Evolutionary conservation across 2,797 vertebrate species (phyloP).

Genomic region (Gastrophryne carolinensis): DNA sequence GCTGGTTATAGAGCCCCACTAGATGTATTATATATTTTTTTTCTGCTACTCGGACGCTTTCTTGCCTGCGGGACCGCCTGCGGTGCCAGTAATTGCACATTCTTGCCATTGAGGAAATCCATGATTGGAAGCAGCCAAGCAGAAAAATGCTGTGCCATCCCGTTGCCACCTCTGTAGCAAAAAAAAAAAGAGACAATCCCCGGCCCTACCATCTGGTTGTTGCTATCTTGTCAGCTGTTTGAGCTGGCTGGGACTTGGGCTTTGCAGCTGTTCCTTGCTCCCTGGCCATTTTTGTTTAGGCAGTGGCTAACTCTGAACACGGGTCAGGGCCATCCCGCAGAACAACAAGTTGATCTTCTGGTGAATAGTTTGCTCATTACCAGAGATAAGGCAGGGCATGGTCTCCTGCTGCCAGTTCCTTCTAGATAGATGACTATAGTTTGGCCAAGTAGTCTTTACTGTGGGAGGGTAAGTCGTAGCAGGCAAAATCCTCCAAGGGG

Average conservation of each 20-base stretch:
- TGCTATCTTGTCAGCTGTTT: conserved; percentile 91
- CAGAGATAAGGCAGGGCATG: conserved; percentile 63
- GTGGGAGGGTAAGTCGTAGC: conserved; percentile 50
- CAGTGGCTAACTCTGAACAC: conserved; percentile 68
- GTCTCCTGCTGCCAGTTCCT: conserved; percentile 75
- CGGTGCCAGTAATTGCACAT: conserved; percentile 93
- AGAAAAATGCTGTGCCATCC: conserved; percentile 98
- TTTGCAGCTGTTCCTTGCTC: conserved; percentile 89
- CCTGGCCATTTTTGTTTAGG: conserved; percentile 72
- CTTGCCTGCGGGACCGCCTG: conserved; percentile 88
- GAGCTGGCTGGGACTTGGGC: conserved; percentile 79
- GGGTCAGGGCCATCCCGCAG: conserved; percentile 72
- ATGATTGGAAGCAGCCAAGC: conserved; percentile 93
- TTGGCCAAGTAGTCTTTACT: conserved; percentile 62
- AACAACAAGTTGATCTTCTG: conserved; percentile 73
- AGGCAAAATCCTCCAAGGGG: conserved; percentile 2
- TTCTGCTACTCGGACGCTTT: conserved; percentile 84
- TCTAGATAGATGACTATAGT: conserved; percentile 74
- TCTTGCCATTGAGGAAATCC: conserved; percentile 86
- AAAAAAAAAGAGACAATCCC: conserved; percentile 82
- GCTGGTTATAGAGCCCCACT: conserved; percentile 86
- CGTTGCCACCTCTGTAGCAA: conserved; percentile 88
- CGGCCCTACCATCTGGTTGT: conserved; percentile 91
- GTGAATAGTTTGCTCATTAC: conserved; percentile 83
- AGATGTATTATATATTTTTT: conserved; percentile 94